Conservation (phyloP, 1,140 invertebrate species). For the Tetramorium alpestre region DNA sequence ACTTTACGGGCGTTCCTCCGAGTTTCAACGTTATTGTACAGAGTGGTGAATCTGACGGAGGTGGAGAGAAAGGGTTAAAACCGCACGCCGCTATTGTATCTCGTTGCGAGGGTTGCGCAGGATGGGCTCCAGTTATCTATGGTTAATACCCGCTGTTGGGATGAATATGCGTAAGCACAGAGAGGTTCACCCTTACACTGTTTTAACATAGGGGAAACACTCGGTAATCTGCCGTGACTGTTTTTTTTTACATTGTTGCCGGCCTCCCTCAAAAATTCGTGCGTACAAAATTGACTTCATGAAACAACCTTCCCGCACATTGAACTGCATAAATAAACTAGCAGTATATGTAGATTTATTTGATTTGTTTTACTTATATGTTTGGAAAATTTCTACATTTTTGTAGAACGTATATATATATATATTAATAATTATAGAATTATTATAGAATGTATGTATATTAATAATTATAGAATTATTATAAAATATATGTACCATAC, state of each 20-base stretch:
- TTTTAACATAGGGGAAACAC: constrained; percentile 5
- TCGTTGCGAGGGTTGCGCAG: constrained; percentile 45
- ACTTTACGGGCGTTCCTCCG: constrained; percentile 77
- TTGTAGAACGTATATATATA: not conserved
- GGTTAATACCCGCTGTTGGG: constrained; percentile 74
- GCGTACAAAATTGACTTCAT: not conserved
- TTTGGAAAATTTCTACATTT: not conserved
- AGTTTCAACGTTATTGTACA: constrained; percentile 66
- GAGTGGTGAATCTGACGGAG: constrained; percentile 65
- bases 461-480: not conserved
- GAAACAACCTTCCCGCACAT: not conserved
- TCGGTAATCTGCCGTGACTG: constrained; percentile 12
- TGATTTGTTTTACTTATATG: not conserved
- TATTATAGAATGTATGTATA: not conserved
- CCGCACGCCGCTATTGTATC: constrained; percentile 73
- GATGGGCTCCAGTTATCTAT: constrained; percentile 75
- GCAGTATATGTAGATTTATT: not conserved
- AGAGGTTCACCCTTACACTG: not conserved
- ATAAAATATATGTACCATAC: no score
- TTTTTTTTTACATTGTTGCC: constrained; percentile 31
- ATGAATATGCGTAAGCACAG: constrained; percentile 34
- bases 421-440: no score
- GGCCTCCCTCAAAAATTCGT: not conserved
- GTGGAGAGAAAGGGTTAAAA: constrained; percentile 79
- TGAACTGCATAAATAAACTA: not conserved